Evolutionary conservation across 2,113 vertebrate genomes (phyloP).

Genomic region (Eptesicus fuscus): DNA sequence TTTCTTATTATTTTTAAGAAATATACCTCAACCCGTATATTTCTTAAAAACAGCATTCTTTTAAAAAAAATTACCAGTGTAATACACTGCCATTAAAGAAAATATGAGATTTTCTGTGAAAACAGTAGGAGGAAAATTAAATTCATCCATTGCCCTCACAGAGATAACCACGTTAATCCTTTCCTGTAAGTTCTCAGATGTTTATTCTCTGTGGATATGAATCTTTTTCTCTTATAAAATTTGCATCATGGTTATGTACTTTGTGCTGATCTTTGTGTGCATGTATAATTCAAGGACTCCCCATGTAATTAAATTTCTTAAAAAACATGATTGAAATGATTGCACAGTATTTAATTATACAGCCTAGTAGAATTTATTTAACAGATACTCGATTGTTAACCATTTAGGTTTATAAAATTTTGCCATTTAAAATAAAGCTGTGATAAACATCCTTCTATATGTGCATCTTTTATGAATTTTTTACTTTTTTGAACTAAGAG

Average conservation of each 20-base stretch:
- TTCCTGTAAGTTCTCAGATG: not conserved
- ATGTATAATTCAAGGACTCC: not conserved
- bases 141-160: not conserved
- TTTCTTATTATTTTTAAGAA: too few relatives aligned
- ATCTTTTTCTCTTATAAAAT: not conserved
- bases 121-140: conserved; percentile 6
- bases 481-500: not conserved
- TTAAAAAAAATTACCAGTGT: not conserved
- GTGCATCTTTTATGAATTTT: not conserved
- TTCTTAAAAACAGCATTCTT: not conserved
- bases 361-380: not conserved
- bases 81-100: conserved; percentile 24
- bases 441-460: not conserved
- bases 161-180: not conserved
- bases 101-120: not conserved
- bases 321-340: not conserved
- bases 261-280: not conserved
- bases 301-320: not conserved
- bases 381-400: not conserved
- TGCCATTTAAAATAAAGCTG: not conserved
- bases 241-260: not conserved
- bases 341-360: not conserved
- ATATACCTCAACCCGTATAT: not conserved
- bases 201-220: not conserved
- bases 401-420: conserved; percentile 22